These are phyloP conservation scores for Acholoe squamosa DNA, from an alignment of 2,888 invertebrate species.

Conservation along the genomic window DNA sequence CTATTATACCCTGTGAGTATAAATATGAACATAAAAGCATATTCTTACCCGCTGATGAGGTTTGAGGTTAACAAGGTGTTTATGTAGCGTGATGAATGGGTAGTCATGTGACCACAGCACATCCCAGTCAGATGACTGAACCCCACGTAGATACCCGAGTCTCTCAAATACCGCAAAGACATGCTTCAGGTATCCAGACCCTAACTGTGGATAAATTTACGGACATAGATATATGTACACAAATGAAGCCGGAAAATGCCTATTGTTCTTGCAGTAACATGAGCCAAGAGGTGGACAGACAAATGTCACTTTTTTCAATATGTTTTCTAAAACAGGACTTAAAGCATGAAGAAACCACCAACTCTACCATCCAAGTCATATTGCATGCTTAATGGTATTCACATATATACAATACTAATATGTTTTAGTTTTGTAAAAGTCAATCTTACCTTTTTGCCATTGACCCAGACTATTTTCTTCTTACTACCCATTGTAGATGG, in stretches of 20 bases:
- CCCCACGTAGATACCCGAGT: conserved; percentile 87
- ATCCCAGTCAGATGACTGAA: conserved; percentile 87
- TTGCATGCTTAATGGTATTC: not conserved
- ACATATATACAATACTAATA: not conserved
- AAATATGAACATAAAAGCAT: not conserved
- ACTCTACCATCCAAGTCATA: too few relatives aligned
- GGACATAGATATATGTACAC: too few relatives aligned
- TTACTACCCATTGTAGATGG: conserved; percentile 52
- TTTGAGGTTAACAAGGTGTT: conserved; percentile 86
- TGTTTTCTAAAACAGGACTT: too few relatives aligned
- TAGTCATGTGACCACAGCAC: conserved; percentile 97
- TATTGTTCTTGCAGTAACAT: too few relatives aligned
- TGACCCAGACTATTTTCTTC: conserved; percentile 74
- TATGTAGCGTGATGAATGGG: conserved; percentile 88
- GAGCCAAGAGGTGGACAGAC: too few relatives aligned
- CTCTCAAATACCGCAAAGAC: conserved; percentile 90
- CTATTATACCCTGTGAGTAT: too few relatives aligned
- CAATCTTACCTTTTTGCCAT: conserved; percentile 73
- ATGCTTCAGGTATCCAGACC: conserved; percentile 89
- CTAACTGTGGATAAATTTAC: conserved; percentile 70
- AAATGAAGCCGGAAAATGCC: too few relatives aligned
- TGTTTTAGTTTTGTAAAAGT: not conserved
- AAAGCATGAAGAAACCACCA: too few relatives aligned
- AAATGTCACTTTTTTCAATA: too few relatives aligned
- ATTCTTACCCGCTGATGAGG: conserved; percentile 87